Base-by-base conservation (phyloP, 1,140 invertebrate genomes). In the Hylyphantes graminicola region DNA sequence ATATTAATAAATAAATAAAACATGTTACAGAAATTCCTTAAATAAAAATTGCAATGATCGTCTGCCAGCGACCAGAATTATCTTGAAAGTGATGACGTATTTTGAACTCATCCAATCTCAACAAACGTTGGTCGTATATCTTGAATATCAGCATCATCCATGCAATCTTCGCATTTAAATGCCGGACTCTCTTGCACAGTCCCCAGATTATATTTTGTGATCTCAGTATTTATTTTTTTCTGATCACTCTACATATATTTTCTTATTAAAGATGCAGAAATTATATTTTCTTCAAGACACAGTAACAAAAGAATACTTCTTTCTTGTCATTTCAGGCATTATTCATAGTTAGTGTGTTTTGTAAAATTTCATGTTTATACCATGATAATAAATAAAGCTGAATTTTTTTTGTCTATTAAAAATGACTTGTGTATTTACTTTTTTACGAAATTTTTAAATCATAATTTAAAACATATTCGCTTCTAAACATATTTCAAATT, bases 281-380 rank as follows among this genome's bases (percentile, higher is more conserved):
- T 81, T 81, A 55, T 81, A 81, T 81, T 81, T 80, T 81, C 73
- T 50, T 61, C 64, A 19, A 81, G 54, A 68, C 54, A 57, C 79
- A 53, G 35, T 35, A 35, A 73, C 79, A 57, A 73, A 73, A 81
- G 79, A 73, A 48, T 74, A 35, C 73, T 73, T 73, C 64, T 81
- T 81, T 73, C 79, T 81, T 70, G 79, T 81, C 79, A 81, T 81
- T 81, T 72, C 67, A 73, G 68, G 68, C 79, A 81, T 81, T 81
- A 81, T 81, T 73, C 68, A 81, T 73, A 73, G 79, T 73, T 68
- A 81, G 54, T 57, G 59, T 70, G 65, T 81, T 81, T 81, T 80
- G 79, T 81, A 81, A 81, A 81, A 15, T 73, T 64, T 81, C 79
- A 81, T 81, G 68, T 81, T 81, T 81, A 73, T 81, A 35, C 35